Conservation (phyloP, 2,888 invertebrate genomes). For the Dicroscelio sp. region DNA sequence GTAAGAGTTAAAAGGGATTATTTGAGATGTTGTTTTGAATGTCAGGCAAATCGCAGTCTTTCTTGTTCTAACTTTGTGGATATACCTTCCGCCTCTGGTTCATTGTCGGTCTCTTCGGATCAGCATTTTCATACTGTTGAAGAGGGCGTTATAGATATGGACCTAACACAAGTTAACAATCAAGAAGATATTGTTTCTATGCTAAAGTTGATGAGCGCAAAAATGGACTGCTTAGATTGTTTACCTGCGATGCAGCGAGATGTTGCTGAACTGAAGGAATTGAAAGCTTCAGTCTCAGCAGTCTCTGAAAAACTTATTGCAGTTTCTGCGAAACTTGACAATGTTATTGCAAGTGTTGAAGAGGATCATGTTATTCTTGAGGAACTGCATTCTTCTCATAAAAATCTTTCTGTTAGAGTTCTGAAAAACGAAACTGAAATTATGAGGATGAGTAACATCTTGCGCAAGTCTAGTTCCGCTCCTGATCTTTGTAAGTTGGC, state of each 20-base stretch:
- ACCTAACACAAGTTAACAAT: background rate
- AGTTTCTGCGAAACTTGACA: too few species aligned
- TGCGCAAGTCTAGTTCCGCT: background rate
- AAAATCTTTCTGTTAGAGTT: background rate
- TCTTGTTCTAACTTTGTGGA: too few species aligned
- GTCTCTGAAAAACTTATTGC: background rate
- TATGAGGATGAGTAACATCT: too few species aligned
- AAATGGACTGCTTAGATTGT: constrained; percentile 9
- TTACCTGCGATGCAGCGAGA: background rate
- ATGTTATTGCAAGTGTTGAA: background rate
- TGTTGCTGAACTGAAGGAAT: background rate
- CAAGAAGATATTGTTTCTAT: background rate
- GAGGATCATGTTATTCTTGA: background rate
- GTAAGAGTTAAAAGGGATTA: background rate
- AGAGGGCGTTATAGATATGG: background rate
- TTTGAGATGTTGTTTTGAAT: background rate
- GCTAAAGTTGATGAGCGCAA: background rate
- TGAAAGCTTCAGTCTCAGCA: background rate
- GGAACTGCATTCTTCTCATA: background rate
- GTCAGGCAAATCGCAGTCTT: too few species aligned
- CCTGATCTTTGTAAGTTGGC: background rate
- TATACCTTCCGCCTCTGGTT: too few species aligned
- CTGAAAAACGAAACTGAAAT: too few species aligned
- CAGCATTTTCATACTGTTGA: too few species aligned
- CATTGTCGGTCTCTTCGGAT: too few species aligned